Evolutionary conservation across 2,888 invertebrate genomes (phyloP).

Genomic region (Dilophus febrilis): DNA sequence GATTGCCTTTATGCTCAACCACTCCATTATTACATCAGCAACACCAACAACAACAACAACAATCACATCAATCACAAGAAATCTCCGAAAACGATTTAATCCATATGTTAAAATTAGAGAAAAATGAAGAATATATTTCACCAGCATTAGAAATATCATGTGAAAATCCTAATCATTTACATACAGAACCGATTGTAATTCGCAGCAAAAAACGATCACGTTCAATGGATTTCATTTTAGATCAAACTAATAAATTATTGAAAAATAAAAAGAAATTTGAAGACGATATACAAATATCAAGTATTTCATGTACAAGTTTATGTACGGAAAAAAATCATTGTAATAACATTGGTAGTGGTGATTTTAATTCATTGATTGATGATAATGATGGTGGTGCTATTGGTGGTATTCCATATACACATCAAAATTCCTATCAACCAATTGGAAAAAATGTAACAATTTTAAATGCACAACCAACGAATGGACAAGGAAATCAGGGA

Average conservation of each 20-base stretch:
- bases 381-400: too few relatives aligned
- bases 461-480: constrained; percentile 4
- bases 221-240: too few relatives aligned
- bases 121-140: constrained; percentile 25
- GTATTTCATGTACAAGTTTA: too few relatives aligned
- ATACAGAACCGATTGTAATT: too few relatives aligned
- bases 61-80: constrained; percentile 3
- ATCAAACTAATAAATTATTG: too few relatives aligned
- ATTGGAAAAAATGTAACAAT: constrained; percentile 7
- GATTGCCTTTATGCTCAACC: constrained; percentile 15
- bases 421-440: constrained; percentile 1
- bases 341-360: neutral
- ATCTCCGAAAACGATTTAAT: neutral
- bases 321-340: too few relatives aligned
- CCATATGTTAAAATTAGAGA: constrained; percentile 18
- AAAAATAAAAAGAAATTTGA: too few relatives aligned
- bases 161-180: too few relatives aligned
- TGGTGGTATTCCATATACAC: neutral
- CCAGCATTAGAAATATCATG: constrained; percentile 25
- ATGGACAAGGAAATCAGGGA: constrained; percentile 6
- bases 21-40: too few relatives aligned
- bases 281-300: too few relatives aligned
- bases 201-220: too few relatives aligned
- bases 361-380: too few relatives aligned
- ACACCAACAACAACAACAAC: constrained; percentile 2